phyloP scores from a whole-genome alignment of 1,140 invertebrate genomes.

The Melitaea cinxia region DNA sequence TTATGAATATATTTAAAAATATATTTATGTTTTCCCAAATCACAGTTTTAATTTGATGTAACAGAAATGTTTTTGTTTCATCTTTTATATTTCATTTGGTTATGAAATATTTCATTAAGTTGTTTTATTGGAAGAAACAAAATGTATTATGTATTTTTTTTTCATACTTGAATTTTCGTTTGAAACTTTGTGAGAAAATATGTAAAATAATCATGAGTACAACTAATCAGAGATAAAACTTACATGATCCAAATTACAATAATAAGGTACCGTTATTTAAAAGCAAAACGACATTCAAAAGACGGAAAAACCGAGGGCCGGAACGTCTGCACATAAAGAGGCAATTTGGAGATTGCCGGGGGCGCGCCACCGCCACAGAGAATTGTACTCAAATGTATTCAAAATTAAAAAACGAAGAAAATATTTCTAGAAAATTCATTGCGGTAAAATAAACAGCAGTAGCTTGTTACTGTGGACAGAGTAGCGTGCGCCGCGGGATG shows the following conservation, averaged over 20 bases:
- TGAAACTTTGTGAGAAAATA: too few species aligned
- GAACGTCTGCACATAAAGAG: slow-evolving; percentile 81
- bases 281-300: slow-evolving; percentile 81
- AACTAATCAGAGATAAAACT: slow-evolving; percentile 33
- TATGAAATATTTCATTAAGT: too few species aligned
- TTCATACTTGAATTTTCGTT: too few species aligned
- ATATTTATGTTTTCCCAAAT: too few species aligned
- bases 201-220: not conserved
- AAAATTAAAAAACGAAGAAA: slow-evolving; percentile 78
- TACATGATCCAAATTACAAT: slow-evolving; percentile 70
- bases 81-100: too few species aligned
- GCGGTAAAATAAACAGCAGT: slow-evolving; percentile 78
- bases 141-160: too few species aligned
- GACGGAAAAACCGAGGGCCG: slow-evolving; percentile 80
- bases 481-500: slow-evolving; percentile 19
- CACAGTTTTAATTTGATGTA: not conserved
- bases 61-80: not conserved
- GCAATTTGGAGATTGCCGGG: slow-evolving; percentile 81
- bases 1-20: slow-evolving; percentile 7
- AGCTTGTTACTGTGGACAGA: slow-evolving; percentile 61
- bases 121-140: too few species aligned
- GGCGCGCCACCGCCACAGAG: slow-evolving; percentile 73
- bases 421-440: slow-evolving; percentile 79
- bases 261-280: slow-evolving; percentile 78
- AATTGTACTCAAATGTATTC: slow-evolving; percentile 80